These are phyloP conservation scores for Mermis nigrescens DNA, from an alignment of 2,888 invertebrate genomes.

Conservation along the genomic window DNA sequence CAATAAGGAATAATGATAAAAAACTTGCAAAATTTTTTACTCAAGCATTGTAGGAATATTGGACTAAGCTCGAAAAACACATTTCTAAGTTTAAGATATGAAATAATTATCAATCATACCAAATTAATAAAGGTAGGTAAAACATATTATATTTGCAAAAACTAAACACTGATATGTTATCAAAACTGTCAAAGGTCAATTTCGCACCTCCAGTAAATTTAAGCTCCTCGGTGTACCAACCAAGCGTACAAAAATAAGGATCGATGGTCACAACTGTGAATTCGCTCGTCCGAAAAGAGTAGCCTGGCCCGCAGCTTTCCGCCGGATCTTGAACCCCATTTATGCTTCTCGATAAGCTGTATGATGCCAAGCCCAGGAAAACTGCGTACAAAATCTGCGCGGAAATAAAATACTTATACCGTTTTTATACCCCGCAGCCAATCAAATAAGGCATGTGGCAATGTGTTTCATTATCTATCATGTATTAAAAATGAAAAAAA, in stretches of 20 bases:
- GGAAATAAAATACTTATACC: too few relatives aligned
- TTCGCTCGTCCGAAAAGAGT: not conserved
- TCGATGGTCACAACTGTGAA: not conserved
- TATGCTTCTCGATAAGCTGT: not conserved
- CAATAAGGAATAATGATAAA: too few relatives aligned
- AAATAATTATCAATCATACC: not conserved
- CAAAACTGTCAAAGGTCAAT: too few relatives aligned
- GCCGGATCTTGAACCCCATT: slow-evolving; percentile 3
- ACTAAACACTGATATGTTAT: too few relatives aligned
- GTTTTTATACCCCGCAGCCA: too few relatives aligned
- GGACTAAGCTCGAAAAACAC: not conserved
- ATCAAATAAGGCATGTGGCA: too few relatives aligned
- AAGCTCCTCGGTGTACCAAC: slow-evolving; percentile 25
- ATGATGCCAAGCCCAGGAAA: slow-evolving; percentile 6
- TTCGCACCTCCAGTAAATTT: slow-evolving; percentile 21
- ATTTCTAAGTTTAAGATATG: slow-evolving; percentile 1
- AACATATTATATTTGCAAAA: too few relatives aligned
- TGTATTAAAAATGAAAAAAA: too few relatives aligned
- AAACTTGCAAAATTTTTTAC: too few relatives aligned
- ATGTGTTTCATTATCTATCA: too few relatives aligned
- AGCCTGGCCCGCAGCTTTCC: not conserved
- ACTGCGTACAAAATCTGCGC: slow-evolving; percentile 3
- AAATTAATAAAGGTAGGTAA: too few relatives aligned
- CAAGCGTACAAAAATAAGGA: slow-evolving; percentile 8
- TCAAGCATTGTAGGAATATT: too few relatives aligned